Base-by-base conservation (phyloP, 2,888 invertebrate species). In the Synanthedon andrenaeformis region DNA sequence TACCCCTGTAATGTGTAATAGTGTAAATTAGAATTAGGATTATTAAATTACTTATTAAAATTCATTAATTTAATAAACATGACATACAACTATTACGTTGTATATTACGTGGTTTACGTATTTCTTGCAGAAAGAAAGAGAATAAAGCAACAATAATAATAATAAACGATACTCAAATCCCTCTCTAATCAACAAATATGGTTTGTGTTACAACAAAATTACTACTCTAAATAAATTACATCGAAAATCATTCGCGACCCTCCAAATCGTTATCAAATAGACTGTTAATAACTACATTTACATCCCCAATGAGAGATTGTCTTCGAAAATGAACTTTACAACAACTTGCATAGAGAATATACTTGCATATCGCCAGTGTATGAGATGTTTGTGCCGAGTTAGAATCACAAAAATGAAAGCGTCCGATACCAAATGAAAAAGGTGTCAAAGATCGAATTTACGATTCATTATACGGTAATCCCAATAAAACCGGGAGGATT, bases 371-470 rank as follows among this genome's bases (percentile, higher is more conserved):
- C 14, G 49, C 5, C 14, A n/a, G 49, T 17, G n/a, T 45, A 12
- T n/a, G 14, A 13, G 8, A 45, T 45, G 45, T 45, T 45, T 45
- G 45, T 45, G 14, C 13, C 5, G 14, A 45, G 12, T 45, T 49
- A 49, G 10, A 49, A 53, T 55, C 53, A 56, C 54, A 41, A 11
- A 51, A 49, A 53, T 53, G 56, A 28, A 71, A 68, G 69, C 78
- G 77, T 74, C 79, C 74, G 74, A 76, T 76, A 74, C 77, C 76
- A 82, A 86, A 85, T 84, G 83, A 82, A 84, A 87, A 84, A 87
- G 86, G 87, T 87, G 87, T 85, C 85, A 86, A 85, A 87, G 86
- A 86, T 87, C 85, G 83, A 85, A 87, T 87, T 87, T 86, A 85
- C 86, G 83, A 85, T 83, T 86, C 86, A 86, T 86, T 86, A 86